These are phyloP conservation scores for Palythoa grandis DNA, from an alignment of 92 coral and sea anemone species.

Conservation along the genomic window DNA sequence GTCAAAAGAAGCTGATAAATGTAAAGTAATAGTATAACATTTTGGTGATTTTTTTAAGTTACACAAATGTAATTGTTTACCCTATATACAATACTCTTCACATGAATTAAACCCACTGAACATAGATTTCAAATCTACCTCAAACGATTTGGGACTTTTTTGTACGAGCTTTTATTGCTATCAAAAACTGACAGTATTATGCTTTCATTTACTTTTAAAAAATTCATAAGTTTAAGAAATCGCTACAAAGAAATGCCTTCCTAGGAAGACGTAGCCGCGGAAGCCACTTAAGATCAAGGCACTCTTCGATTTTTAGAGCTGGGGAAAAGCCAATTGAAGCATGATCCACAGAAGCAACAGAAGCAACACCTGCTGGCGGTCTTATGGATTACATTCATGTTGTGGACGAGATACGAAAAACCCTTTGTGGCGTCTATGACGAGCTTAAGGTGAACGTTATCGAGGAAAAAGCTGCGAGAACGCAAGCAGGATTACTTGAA, in stretches of 20 bases:
- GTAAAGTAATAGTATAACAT: no score
- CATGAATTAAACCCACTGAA: no score
- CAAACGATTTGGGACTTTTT: no score
- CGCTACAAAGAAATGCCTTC: constrained; percentile 1
- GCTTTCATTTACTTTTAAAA: no score
- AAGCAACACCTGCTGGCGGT: background rate
- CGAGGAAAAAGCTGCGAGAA: background rate
- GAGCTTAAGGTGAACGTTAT: background rate
- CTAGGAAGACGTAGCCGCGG: background rate
- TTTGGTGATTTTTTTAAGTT: no score
- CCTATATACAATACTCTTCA: no score
- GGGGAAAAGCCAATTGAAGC: background rate
- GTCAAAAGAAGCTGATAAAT: no score
- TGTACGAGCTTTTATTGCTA: no score
- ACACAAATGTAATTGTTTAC: no score
- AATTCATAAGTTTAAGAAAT: background rate
- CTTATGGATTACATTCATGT: background rate
- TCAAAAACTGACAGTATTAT: no score
- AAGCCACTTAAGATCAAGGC: constrained; percentile 9
- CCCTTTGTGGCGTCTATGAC: background rate
- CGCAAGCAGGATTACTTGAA: background rate
- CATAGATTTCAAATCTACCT: no score
- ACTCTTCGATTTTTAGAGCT: background rate
- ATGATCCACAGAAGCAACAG: no score
- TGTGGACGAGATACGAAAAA: background rate